Conservation (phyloP, 2,888 invertebrate genomes). For the Smittia sp. region DNA sequence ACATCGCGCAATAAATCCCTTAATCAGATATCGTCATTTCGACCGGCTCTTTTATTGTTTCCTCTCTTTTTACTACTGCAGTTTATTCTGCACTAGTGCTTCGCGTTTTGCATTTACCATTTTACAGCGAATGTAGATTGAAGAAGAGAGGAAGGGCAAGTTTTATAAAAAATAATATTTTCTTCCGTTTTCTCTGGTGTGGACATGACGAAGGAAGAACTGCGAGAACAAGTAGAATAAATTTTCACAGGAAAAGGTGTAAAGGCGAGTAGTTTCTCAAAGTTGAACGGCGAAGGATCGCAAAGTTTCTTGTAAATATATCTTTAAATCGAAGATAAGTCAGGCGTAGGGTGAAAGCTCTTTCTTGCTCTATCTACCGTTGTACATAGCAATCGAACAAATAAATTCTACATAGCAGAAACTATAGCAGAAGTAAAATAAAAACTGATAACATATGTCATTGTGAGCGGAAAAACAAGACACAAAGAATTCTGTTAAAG, state of each 20-base stretch:
- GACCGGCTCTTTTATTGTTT: slow-evolving; percentile 34
- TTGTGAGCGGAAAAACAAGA: not conserved
- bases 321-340: slow-evolving; percentile 33
- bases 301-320: slow-evolving; percentile 22
- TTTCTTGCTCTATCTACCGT: not conserved
- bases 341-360: slow-evolving; percentile 5
- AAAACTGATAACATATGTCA: slow-evolving; percentile 34
- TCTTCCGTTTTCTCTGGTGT: not conserved
- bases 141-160: not conserved
- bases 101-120: not conserved
- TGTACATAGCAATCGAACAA: slow-evolving; percentile 34
- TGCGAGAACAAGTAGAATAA: not conserved
- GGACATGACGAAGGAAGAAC: not conserved
- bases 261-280: slow-evolving; percentile 12
- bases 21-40: slow-evolving; percentile 40
- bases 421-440: not conserved
- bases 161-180: slow-evolving; percentile 14
- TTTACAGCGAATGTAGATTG: slow-evolving; percentile 4
- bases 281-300: not conserved
- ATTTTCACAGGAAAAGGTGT: slow-evolving; percentile 24
- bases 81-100: slow-evolving; percentile 36
- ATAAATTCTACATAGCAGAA: slow-evolving; percentile 5
- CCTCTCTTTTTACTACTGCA: slow-evolving; percentile 36
- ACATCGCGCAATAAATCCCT: slow-evolving; percentile 49
- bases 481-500: slow-evolving; percentile 14